Conservation (phyloP, 2,888 invertebrate species). For the Andrena marginata region DNA sequence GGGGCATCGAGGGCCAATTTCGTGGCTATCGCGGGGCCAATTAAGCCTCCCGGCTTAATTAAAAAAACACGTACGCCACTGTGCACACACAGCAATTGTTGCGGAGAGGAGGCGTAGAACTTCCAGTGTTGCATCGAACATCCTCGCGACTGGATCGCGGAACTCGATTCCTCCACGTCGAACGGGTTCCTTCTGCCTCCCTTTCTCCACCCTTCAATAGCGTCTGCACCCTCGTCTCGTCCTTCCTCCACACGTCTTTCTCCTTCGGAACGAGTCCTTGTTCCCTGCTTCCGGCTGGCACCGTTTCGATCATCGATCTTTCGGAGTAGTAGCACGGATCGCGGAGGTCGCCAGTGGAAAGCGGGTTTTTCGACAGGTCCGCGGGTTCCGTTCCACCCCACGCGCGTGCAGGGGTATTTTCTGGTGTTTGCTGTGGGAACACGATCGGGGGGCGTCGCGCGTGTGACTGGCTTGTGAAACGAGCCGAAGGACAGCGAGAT, state of each 20-base stretch:
- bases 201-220: neutral
- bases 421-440: neutral
- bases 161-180: slow-evolving; percentile 15
- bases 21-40: neutral
- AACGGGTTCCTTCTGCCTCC: neutral
- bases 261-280: no score
- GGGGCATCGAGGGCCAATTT: neutral
- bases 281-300: slow-evolving; percentile 3
- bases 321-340: slow-evolving; percentile 11
- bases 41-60: slow-evolving; percentile 67
- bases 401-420: neutral
- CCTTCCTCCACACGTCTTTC: neutral
- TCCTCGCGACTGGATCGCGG: slow-evolving; percentile 76
- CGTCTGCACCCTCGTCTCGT: neutral
- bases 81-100: slow-evolving; percentile 81
- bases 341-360: slow-evolving; percentile 8
- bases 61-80: slow-evolving; percentile 79
- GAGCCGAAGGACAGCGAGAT: slow-evolving; percentile 40
- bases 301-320: slow-evolving; percentile 27
- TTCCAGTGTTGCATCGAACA: slow-evolving; percentile 83
- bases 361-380: slow-evolving; percentile 1
- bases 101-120: slow-evolving; percentile 77
- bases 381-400: neutral
- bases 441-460: slow-evolving; percentile 1
- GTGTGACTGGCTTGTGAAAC: slow-evolving; percentile 38